Evolutionary conservation across 1,140 invertebrate genomes (phyloP), one percentile per base, ranked within the genome.

Genomic region (Holotrichia oblita): DNA sequence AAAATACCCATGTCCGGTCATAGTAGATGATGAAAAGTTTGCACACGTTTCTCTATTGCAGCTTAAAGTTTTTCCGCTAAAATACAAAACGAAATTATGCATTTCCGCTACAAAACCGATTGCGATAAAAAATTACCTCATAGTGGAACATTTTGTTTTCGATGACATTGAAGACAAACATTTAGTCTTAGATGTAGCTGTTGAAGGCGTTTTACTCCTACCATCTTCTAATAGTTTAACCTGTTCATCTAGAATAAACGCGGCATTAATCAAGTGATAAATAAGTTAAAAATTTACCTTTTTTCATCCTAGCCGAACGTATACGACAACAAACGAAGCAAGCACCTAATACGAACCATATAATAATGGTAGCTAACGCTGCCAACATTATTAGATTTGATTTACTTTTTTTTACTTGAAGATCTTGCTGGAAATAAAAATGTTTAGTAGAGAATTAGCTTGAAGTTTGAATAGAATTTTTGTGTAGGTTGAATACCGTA

Each of bases 251-350:
- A 40, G 6, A 74, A 74, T 17, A 17, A 41, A 74, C 4, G 12
- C 6, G 14, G 2, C 6, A 17, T 40, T 17, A 74, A 74, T n/a
- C 34, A 27, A 42, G 0, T 34, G 14, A 41, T 40, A 44, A 44
- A 44, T 9, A 2, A 44, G 40, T 12, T 48, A 12, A 9, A 41
- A n/a, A 41, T 40, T 17, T 40, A 74, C 40, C 75, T 20, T 76
- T 76, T 27, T 76, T 76, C 6, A 76, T 8, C 17, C 75, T 44
- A 4, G 75, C 73, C 41, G 75, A 76, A 14, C 80, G 82, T 64
- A 85, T 84, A 22, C 83, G 78, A 73, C 83, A 85, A 77, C 84
- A 86, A 40, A 86, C 82, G 76, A 86, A 86, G 8, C 81, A 78
- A 6, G 83, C 82, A 0, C 84, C 85, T 17, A 86, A 77, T 9